phyloP scores from a whole-genome alignment of 1,140 invertebrate species.

The Drosophila oshimai region DNA sequence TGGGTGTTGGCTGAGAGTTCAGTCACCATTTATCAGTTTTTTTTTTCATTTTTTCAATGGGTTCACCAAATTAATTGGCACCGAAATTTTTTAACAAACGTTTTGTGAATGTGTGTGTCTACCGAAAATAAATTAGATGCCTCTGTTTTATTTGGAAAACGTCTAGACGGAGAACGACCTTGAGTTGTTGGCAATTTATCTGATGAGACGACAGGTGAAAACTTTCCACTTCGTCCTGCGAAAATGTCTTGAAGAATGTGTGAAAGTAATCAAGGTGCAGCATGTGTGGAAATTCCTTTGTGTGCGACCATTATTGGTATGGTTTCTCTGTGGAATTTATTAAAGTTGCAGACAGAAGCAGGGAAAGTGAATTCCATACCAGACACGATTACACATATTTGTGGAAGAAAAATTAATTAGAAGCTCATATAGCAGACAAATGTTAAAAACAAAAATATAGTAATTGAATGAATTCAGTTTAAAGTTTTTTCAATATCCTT shows the following conservation, averaged over 20 bases:
- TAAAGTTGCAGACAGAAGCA: background rate
- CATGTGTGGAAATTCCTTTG: constrained; percentile 5
- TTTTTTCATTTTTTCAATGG: constrained; percentile 32
- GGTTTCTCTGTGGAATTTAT: constrained; percentile 15
- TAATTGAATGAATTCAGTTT: too few species aligned
- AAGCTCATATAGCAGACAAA: too few species aligned
- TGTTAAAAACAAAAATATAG: too few species aligned
- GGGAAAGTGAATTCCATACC: background rate
- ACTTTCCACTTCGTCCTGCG: background rate
- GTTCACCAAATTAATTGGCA: constrained; percentile 65
- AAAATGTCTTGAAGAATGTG: background rate
- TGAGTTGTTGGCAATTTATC: constrained; percentile 45
- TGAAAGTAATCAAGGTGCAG: constrained; percentile 19
- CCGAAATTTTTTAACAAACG: constrained; percentile 43
- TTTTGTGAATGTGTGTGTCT: constrained; percentile 34
- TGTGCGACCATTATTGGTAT: background rate
- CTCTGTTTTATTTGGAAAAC: background rate
- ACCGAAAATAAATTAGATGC: constrained; percentile 56
- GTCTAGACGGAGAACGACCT: constrained; percentile 68
- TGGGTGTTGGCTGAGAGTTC: constrained; percentile 21
- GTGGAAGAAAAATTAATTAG: too few species aligned
- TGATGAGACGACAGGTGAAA: constrained; percentile 32
- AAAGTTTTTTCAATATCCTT: too few species aligned
- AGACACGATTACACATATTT: background rate
- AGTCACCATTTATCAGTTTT: constrained; percentile 21